Conservation (phyloP, 92 coral and sea anemone genomes). For the Phenganax stokvisi region DNA sequence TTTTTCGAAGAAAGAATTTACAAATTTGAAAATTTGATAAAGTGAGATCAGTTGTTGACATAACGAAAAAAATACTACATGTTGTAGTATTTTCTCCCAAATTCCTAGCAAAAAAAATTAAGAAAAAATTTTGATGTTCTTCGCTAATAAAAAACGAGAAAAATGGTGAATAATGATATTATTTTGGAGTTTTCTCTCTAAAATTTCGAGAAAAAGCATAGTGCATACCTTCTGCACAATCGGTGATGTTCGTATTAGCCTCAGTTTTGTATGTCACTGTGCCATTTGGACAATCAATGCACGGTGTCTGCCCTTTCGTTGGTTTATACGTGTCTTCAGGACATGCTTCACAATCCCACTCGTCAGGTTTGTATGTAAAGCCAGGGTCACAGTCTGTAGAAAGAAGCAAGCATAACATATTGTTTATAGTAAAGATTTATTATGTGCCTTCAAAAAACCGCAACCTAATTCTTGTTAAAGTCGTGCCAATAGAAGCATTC, state of each 20-base stretch:
- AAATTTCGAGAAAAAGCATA: neutral
- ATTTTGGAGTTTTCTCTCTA: neutral
- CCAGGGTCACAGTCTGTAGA: slow-evolving; percentile 17
- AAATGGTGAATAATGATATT: too few relatives aligned
- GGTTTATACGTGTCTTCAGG: slow-evolving; percentile 5
- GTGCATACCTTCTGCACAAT: slow-evolving; percentile 23
- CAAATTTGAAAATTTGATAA: too few relatives aligned
- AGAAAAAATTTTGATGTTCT: too few relatives aligned
- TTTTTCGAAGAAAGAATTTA: too few relatives aligned
- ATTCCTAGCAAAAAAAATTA: too few relatives aligned
- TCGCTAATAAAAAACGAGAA: too few relatives aligned
- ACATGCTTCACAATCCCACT: neutral
- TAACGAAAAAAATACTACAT: too few relatives aligned
- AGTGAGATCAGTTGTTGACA: too few relatives aligned
- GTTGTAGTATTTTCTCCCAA: too few relatives aligned
- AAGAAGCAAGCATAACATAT: neutral
- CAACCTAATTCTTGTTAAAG: too few relatives aligned
- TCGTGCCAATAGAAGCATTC: too few relatives aligned
- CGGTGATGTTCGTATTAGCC: neutral
- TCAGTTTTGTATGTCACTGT: slow-evolving; percentile 6
- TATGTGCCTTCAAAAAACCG: neutral
- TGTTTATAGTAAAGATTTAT: neutral
- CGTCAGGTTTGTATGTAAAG: neutral
- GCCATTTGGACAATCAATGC: slow-evolving; percentile 8
- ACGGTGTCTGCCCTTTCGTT: slow-evolving; percentile 12